Evolutionary conservation across 30 jellyfish, hydroid and myxozoan genomes (phyloP), one percentile per base, ranked within the genome.

Genomic region (Aurelia aurita): DNA sequence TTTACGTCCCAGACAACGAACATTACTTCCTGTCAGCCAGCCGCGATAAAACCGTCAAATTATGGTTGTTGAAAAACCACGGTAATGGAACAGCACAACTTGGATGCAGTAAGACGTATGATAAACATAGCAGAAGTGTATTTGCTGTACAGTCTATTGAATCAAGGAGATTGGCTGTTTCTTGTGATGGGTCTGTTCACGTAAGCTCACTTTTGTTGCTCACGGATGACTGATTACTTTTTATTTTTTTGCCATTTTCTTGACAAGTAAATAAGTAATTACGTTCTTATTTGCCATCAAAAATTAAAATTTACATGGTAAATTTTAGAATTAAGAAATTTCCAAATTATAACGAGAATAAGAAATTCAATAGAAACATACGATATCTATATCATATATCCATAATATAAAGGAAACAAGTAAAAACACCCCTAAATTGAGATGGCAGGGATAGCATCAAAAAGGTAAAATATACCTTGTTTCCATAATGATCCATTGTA

Each of bases 21-120:
- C 98, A 91, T 58, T 91, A 91, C 83, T 91, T 91, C 63, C 70
- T 91, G 76, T 91, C 98, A 29, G 98, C 98, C 25, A 91, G 98
- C 60, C 92, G 96, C 14, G 98, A 91, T 59, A 91, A 91, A 57
- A 85, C 97, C n/a, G 98, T 91, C 45, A 91, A 91, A 57, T 78
- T 91, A 13, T 91, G 98, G 98, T 77, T 91, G 57, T 71, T 91
- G 72, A 91, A 86, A 58, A 91, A 91, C 92, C 98, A 91, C 55
- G 98, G 98, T 31, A 91, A 91, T 58, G 98, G 98, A 13, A 91
- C 98, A 18, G 97, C 97, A 9, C 98, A 91, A 26, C 78, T 91
- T 5, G 97, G 95, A 10, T 85, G 91, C 74, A 82, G 80, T 22
- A 85, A 84, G 26, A 85, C 96, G 63, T 91, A 82, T 59, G 98